Percentiles rank a stretch among this genome's conserved stretches.
phyloP scores from a whole-genome alignment of 2,113 vertebrate genomes.

The Copsychus sechellarum region DNA sequence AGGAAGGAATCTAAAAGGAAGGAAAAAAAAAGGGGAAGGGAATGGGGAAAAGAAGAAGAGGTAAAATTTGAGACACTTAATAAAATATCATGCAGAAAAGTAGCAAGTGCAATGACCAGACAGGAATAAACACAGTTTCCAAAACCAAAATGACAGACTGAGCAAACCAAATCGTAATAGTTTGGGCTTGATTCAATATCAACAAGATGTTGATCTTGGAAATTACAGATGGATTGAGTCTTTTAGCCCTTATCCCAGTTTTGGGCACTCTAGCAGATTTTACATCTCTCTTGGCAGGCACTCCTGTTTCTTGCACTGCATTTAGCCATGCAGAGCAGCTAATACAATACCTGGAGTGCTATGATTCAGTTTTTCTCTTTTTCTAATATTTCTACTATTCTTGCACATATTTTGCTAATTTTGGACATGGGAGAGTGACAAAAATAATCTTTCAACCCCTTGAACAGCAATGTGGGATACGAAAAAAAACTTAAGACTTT shows the following conservation, averaged over 20 bases:
- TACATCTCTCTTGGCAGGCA: background rate
- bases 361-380: background rate
- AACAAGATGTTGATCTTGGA: background rate
- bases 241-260: background rate
- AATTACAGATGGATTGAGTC: background rate
- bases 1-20: conserved; percentile 87
- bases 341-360: background rate
- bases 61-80: conserved; percentile 7
- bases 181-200: background rate
- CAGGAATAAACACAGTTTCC: background rate
- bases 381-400: background rate
- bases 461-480: background rate
- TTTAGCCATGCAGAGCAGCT: background rate
- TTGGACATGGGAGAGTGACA: background rate
- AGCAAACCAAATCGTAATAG: background rate
- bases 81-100: background rate
- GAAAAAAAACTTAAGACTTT: background rate
- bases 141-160: conserved; percentile 23
- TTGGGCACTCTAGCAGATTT: background rate
- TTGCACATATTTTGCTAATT: background rate
- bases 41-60: background rate
- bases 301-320: background rate
- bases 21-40: background rate
- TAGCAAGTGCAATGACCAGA: background rate
- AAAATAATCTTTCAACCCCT: background rate